Conservation (phyloP, 2,888 invertebrate genomes). For the Ptilodon capucinus region DNA sequence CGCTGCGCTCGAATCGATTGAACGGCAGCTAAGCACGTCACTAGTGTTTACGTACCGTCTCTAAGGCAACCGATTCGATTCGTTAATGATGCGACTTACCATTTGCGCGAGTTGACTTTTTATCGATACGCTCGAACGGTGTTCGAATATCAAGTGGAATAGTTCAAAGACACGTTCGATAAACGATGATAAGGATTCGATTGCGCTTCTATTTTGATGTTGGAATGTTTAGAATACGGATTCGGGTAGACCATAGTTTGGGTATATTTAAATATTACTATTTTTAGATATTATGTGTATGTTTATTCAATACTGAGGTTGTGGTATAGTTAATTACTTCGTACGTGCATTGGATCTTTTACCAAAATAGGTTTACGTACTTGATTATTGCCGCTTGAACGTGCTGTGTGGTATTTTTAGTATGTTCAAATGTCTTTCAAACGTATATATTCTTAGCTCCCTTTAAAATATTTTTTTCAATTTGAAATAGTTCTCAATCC, state of each 20-base stretch:
- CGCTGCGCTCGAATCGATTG: conserved; percentile 62
- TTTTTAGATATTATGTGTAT: too few relatives aligned
- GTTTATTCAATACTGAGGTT: too few relatives aligned
- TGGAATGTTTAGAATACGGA: background rate
- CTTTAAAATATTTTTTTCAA: too few relatives aligned
- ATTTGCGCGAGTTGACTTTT: conserved; percentile 4
- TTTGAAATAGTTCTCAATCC: too few relatives aligned
- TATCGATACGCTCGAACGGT: conserved; percentile 6
- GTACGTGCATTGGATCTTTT: too few relatives aligned
- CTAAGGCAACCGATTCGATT: conserved; percentile 71
- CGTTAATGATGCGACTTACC: conserved; percentile 34
- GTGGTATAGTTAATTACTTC: too few relatives aligned
- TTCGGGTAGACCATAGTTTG: background rate
- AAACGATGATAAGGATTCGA: conserved; percentile 1
- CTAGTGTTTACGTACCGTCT: conserved; percentile 67
- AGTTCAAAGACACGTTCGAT: background rate
- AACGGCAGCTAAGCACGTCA: conserved; percentile 45
- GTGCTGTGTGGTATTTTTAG: too few relatives aligned
- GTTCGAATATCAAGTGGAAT: background rate
- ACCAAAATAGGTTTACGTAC: too few relatives aligned
- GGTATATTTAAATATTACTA: background rate
- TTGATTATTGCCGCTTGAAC: too few relatives aligned
- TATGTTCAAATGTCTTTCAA: too few relatives aligned
- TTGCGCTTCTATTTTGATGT: background rate
- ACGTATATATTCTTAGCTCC: too few relatives aligned